Evolutionary conservation across 2,888 invertebrate genomes (phyloP), one percentile per base, ranked within the genome.

Genomic region (Pediacus dermestoides): DNA sequence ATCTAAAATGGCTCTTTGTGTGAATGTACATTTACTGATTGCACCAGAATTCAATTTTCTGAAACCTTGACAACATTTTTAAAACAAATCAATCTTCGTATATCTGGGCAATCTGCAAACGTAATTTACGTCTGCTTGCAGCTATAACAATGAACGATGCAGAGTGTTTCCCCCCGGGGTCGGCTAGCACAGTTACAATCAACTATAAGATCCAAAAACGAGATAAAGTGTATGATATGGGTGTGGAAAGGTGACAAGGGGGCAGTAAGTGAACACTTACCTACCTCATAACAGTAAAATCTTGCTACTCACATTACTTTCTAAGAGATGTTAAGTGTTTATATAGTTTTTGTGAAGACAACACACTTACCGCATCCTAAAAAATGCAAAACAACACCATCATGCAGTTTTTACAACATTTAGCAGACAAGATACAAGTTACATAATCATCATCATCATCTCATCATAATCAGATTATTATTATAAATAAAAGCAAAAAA

Each of bases 291-390:
- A 34, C 31, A 40, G 34, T 51, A 45, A 35, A 36, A 57, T 57
- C 58, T 61, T 59, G 43, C 55, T 62, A 63, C 63, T 63, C 58
- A 61, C 61, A 55, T 45, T 39, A 45, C 34, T 42, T 44, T 46
- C 36, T 39, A 47, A 46, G 44, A 42, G 35, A 42, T 39, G 53
- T 55, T 52, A 48, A 48, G 53, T 52, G 54, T 52, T 41, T 48
- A 28, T 48, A 44, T 39, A 39, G n/a, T 23, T 23, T 23, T 23
- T 23, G 40, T 43, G 52, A 51, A 46, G 48, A 52, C 50, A 45
- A 51, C 53, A 62, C 67, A 70, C 70, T 71, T 71, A 71, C 70
- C 71, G 68, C 68, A 56, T 70, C 70, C 70, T 71, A 70, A 33
- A 31, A 57, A 70, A 70, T 63, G 61, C 62, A 65, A 28, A 70